Evolutionary conservation across 2,797 vertebrate genomes (phyloP), one percentile per base, ranked within the genome.

Genomic region (Scleropages formosus): DNA sequence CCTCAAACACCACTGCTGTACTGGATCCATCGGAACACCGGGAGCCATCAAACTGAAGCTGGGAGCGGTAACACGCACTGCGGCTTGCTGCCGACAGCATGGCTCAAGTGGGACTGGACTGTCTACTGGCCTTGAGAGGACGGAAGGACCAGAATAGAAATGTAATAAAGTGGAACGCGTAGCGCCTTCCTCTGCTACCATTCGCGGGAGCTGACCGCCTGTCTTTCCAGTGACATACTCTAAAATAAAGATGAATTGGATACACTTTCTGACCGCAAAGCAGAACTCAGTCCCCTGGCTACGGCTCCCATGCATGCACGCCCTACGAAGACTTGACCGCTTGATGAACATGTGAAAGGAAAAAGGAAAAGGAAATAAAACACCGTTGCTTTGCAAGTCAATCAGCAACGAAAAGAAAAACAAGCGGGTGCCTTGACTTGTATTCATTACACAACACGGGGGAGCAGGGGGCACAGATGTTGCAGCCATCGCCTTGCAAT

Each of bases 211-310:
- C 71, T 58, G 63, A 47, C 20, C 18, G 18, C 20, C 8, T 20
- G 22, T 9, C 9, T 18, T 20, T 63, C 20, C 11, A 6, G 22
- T 46, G 71, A 73, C 59, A 10, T 24, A 31, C 46, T 18, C 18
- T n/a, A 63, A 64, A 74, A 62, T 49, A 74, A 74, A 74, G 44
- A 74, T 47, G 13, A 27, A 74, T 63, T 64, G 24, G 51, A 72
- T 39, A n/a, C 18, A n/a, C 31, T 47, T 24, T 8, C 24, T 46
- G 27, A 20, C 27, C 56, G 46, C 51, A 27, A 39, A 59, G 56
- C 56, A 72, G 53, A 72, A 60, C 56, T 31, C 70, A 59, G 44
- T 39, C 60, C 27, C 31, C 31, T 60, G 70, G 60, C 27, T 18
- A 60, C 44, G 51, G 51, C n/a, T 60, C 59, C 53, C 27, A 27